Evolutionary conservation across 2,888 invertebrate species (phyloP), one percentile per base, ranked within the genome.

Genomic region (Rhagonycha fulva): DNA sequence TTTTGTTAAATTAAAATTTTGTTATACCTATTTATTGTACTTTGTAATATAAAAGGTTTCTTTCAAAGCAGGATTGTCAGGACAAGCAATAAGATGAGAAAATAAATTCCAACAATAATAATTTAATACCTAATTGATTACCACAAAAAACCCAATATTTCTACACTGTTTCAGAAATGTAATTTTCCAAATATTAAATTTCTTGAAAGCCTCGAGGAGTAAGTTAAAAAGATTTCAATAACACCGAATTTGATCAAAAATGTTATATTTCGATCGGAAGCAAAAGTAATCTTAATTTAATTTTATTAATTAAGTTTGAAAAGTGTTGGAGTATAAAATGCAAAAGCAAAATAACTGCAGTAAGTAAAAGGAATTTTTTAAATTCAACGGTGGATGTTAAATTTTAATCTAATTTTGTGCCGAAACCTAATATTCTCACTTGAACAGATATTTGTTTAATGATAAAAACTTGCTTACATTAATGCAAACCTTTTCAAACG

Each of bases 401-500:
- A n/a, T n/a, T 47, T n/a, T 47, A 47, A 47, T 47, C 47, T 47
- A 47, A 47, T 62, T 62, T 62, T 66, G 63, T 66, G 19, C 10
- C 9, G 24, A 19, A 24, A 66, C 23, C 26, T 66, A 66, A 66
- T 66, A 24, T 66, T 66, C 26, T 66, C 63, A 26, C 24, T 66
- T 26, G 24, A 66, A 26, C 63, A 66, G 63, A 66, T 66, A 66
- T 24, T 66, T 23, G 63, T 26, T 66, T 66, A 66, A 66, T 66
- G 63, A 66, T 66, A 66, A 24, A 66, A 66, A 66, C 24, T 66
- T 24, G 63, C 26, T 66, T 66, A 19, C 63, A 26, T 66, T 66
- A 66, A 66, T 66, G 63, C 63, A 66, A 66, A 66, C 63, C 63
- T 66, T 66, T 66, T 66, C 63, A 24, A 66, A 66, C 63, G 63